phyloP scores from a whole-genome alignment of 2,113 vertebrate genomes.

The Rattus norvegicus region DNA sequence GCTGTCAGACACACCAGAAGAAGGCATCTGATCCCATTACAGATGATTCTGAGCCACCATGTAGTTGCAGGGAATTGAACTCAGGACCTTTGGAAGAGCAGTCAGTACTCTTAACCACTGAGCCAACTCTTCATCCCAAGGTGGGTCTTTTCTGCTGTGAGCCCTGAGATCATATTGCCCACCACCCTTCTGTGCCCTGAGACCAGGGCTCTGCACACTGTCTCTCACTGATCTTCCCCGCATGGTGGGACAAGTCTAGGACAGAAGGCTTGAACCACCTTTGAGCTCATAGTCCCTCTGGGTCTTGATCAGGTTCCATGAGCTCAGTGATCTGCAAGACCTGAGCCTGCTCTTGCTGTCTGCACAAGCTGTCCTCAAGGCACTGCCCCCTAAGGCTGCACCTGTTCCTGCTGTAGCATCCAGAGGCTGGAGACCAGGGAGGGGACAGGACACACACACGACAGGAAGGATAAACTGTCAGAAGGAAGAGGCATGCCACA shows the following conservation, averaged over 20 bases:
- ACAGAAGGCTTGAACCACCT: background rate
- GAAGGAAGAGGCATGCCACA: background rate
- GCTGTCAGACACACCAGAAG: too few relatives aligned
- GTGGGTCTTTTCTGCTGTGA: background rate
- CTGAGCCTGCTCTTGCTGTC: fast-evolving
- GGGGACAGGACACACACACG: background rate
- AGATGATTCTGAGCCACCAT: too few relatives aligned
- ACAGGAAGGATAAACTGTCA: background rate
- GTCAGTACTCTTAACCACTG: too few relatives aligned
- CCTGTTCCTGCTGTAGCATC: too few relatives aligned
- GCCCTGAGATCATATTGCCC: background rate
- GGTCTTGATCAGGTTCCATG: background rate
- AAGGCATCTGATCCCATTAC: too few relatives aligned
- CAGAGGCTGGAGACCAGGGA: background rate
- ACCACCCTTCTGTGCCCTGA: background rate
- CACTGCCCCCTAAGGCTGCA: too few relatives aligned
- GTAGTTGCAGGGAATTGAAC: too few relatives aligned
- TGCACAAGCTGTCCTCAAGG: background rate
- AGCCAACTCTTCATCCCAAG: too few relatives aligned
- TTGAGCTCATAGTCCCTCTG: background rate
- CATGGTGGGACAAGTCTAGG: background rate
- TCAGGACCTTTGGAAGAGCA: too few relatives aligned
- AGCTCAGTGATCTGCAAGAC: too few relatives aligned
- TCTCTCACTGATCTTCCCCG: background rate
- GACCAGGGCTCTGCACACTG: background rate